These are phyloP conservation scores for Eubucco bourcierii DNA, from an alignment of 2,113 vertebrate genomes.

Conservation along the genomic window DNA sequence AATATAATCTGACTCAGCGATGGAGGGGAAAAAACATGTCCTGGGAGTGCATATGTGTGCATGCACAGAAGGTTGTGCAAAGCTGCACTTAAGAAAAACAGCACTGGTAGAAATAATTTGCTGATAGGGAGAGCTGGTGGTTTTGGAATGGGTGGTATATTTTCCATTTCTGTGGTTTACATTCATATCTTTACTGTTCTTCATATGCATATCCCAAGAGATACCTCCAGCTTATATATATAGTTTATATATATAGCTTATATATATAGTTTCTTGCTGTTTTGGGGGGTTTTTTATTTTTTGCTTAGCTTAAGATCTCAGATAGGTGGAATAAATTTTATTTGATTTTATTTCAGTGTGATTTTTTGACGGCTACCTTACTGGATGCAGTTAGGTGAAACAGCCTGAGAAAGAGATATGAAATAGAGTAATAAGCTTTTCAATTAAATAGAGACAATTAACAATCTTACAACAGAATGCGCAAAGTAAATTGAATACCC, in stretches of 20 bases:
- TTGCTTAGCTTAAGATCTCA: background rate
- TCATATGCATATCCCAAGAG: rapidly evolving
- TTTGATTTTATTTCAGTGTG: background rate
- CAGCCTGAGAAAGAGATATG: background rate
- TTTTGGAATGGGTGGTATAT: background rate
- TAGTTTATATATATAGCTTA: background rate
- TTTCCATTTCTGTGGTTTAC: background rate
- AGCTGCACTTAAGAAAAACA: background rate
- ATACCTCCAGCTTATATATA: background rate
- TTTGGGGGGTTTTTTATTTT: too few relatives aligned
- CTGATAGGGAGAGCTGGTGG: background rate
- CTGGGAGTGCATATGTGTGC: background rate
- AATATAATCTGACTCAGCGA: background rate
- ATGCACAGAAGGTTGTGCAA: background rate
- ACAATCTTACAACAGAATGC: background rate
- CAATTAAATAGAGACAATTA: background rate
- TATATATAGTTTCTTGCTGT: background rate
- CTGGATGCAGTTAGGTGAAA: background rate
- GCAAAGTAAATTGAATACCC: background rate
- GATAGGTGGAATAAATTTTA: background rate
- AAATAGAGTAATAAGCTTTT: background rate
- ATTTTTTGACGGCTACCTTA: background rate
- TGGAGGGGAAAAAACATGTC: background rate
- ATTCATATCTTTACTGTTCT: background rate
- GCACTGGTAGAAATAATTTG: background rate